Evolutionary conservation across 2,888 invertebrate species (phyloP).

Genomic region (Acanthosepion lycidas): DNA sequence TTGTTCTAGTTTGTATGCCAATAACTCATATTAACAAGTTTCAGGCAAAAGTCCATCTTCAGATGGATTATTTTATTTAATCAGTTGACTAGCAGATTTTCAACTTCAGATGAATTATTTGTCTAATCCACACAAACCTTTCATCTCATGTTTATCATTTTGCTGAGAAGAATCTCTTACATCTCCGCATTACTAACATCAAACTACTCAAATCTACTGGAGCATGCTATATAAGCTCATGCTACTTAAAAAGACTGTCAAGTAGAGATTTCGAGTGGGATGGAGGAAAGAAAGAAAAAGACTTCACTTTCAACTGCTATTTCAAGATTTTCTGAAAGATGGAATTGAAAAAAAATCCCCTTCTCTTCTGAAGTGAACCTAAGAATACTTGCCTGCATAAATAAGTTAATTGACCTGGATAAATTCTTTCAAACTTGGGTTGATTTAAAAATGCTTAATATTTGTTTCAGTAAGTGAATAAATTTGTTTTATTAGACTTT

Average conservation of each 20-base stretch:
- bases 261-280: neutral
- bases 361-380: neutral
- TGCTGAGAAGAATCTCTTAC: neutral
- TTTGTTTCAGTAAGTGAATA: neutral
- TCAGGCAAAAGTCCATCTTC: neutral
- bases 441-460: neutral
- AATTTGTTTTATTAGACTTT: too few species aligned
- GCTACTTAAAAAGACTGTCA: neutral
- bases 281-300: neutral
- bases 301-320: neutral
- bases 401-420: neutral
- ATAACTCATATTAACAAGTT: neutral
- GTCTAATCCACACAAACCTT: neutral
- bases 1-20: neutral
- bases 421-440: neutral
- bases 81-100: neutral
- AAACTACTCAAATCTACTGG: neutral
- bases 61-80: neutral
- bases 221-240: neutral
- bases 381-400: neutral
- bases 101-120: neutral
- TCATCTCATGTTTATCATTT: neutral
- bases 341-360: neutral
- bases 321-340: neutral
- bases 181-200: constrained; percentile 14